Evolutionary conservation across 2,888 invertebrate species (phyloP), one percentile per base, ranked within the genome.

Genomic region (Miltochrista miniata): DNA sequence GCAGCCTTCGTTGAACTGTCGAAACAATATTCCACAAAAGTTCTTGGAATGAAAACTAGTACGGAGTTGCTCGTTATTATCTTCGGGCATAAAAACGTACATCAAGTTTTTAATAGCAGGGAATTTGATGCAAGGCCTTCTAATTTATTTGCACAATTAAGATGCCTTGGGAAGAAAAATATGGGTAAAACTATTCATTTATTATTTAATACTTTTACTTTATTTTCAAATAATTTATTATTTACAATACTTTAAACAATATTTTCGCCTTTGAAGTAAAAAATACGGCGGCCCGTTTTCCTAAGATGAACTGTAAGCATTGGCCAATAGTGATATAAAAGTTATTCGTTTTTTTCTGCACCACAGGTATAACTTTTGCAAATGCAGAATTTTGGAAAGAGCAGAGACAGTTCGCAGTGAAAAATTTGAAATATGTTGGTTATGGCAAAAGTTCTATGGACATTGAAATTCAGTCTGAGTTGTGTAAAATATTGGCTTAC

Each of bases 41-140:
- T 95, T 0, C 83, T 95, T 4, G 96, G 96, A 0, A 74, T 96
- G 36, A 94, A 94, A 68, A 75, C 95, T 47, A 95, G 95, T 1
- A 83, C 85, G 14, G 93, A 94, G 61, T 79, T 92, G 31, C 78
- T 95, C 0, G 93, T 96, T 0, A 85, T 94, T 0, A 93, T 95
- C 1, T 93, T 93, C 24, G 94, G 95, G 0, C 85, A 92, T 36
- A 92, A 94, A 48, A 92, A 94, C 42, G 92, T 95, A 3, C 92
- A 92, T 38, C 93, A 94, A 72, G 93, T 94, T 7, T 90, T 95
- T 38, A 88, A 90, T 0, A 88, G 92, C 9, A 93, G 93, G 13
- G 94, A 94, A 53, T 95, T 95, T 63, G 94, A 95, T 69, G 95
- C 95, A 0, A 89, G 96, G 51, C 96, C 96, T 0, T 93, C 95